Conservation (phyloP, 1,140 invertebrate genomes). For the Drosophila auraria region DNA sequence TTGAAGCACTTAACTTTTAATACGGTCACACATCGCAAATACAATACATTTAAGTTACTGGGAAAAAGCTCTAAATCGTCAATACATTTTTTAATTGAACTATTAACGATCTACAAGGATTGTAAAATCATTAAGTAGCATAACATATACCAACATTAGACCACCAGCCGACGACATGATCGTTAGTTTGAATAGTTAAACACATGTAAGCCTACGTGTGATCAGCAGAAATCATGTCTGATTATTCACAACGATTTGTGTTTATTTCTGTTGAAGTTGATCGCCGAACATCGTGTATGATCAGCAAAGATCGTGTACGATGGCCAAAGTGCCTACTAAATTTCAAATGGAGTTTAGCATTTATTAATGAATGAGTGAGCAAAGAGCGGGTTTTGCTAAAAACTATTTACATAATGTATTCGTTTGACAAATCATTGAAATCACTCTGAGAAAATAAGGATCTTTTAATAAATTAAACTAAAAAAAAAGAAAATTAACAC, state of each 20-base stretch:
- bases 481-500: neutral
- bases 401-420: neutral
- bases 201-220: conserved; percentile 13
- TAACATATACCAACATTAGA: neutral
- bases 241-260: conserved; percentile 26
- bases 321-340: neutral
- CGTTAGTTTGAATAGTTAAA: conserved; percentile 2
- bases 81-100: no score
- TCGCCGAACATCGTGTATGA: conserved; percentile 10
- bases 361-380: neutral
- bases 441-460: neutral
- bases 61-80: no score
- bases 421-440: neutral
- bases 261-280: conserved; percentile 7
- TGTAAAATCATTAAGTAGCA: neutral
- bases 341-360: conserved; percentile 5
- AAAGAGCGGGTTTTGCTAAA: neutral
- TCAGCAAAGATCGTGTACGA: conserved; percentile 14
- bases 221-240: conserved; percentile 11
- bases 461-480: no score
- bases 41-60: no score
- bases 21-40: no score
- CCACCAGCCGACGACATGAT: conserved; percentile 9
- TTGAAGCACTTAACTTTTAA: no score
- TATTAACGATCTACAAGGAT: neutral